Base-by-base conservation (phyloP, 2,888 invertebrate genomes). In the Lepeophtheirus nordmannii region DNA sequence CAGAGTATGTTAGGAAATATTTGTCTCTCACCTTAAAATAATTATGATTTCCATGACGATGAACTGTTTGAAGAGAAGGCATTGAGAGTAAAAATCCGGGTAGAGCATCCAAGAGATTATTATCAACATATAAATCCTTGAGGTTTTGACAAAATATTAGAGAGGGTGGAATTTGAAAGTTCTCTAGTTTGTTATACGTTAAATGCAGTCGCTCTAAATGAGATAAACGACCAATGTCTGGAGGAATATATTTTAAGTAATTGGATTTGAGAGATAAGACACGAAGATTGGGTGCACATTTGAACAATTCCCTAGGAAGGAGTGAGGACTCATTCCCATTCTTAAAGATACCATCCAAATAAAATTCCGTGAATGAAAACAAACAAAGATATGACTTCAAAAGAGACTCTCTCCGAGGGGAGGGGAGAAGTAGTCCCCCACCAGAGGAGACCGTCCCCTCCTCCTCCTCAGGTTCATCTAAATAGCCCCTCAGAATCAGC, bases 1-100 rank as follows among this genome's bases (percentile, higher is more conserved):
- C 30, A 30, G 53, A 46, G 14, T 46, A 46, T 46, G 17, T 46
- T 46, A 5, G 14, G 2, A 46, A 46, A 14, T 11, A 41, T 41
- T 41, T 17, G 17, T 5, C 53, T 46, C 53, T 37, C 17, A 77
- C 75, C 69, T 77, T 77, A 70, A 78, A 78, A 69, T 78, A 78
- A 70, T 78, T 78, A 71, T 78, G 76, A 71, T 78, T 78, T 56
- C 78, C 78, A 72, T 78, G 77, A 39, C 78, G 74, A 72, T 78
- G 75, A n/a, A 78, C 76, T 37, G 76, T 77, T 65, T 74, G 72
- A 17, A 78, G 71, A 62, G 73, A 73, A 5, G 73, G 70, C 75
- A 78, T 76, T 59, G 72, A 70, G 40, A 77, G 71, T 41, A 78
- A 71, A 70, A 77, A 77, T 10, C 78, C 78, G 30, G 78, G 78